A percentile compares a stretch with the other conserved stretches of the same genome.
Conservation (phyloP, 2,113 vertebrate genomes). For the Mobula hypostoma region DNA sequence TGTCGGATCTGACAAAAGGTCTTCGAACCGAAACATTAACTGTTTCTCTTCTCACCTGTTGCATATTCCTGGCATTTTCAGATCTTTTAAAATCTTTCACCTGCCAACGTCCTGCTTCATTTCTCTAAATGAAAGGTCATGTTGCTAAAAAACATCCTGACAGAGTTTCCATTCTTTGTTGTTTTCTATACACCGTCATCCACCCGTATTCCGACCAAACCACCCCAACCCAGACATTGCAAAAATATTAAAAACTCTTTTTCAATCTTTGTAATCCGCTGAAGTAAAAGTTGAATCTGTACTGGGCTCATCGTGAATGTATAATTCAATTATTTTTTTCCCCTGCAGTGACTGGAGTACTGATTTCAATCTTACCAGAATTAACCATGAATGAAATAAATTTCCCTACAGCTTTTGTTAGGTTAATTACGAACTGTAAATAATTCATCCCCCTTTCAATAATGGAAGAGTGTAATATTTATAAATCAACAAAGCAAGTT, state of each 20-base stretch:
- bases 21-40: too few species aligned
- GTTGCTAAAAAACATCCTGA: background rate
- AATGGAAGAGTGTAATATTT: conserved; percentile 5
- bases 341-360: background rate
- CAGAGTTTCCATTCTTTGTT: background rate
- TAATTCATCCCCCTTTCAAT: conserved; percentile 2
- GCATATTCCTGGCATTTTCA: too few species aligned
- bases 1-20: too few species aligned
- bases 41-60: too few species aligned
- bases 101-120: background rate
- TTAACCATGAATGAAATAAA: conserved; percentile 1
- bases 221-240: background rate
- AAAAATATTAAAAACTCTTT: background rate
- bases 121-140: background rate
- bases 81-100: too few species aligned
- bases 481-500: background rate
- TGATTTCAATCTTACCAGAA: conserved; percentile 1
- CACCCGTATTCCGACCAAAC: too few species aligned
- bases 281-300: background rate
- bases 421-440: conserved; percentile 20
- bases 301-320: conserved; percentile 3
- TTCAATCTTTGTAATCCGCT: background rate
- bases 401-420: background rate
- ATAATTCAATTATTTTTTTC: conserved; percentile 1
- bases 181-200: too few species aligned